Evolutionary conservation across 2,113 vertebrate genomes (phyloP), one percentile per base, ranked within the genome.

Genomic region (Cepphus grylle): DNA sequence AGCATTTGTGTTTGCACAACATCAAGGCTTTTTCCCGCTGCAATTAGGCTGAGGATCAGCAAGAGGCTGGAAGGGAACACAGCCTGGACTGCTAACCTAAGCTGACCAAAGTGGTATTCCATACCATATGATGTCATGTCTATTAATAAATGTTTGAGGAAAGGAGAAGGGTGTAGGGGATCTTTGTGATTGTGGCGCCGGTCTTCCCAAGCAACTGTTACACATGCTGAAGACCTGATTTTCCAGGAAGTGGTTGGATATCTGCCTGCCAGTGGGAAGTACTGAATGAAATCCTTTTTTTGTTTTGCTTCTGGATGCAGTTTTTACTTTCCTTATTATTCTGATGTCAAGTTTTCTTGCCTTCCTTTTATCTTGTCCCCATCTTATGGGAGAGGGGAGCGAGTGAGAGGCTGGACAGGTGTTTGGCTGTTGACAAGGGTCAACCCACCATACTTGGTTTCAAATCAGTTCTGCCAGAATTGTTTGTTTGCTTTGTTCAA

Each of bases 1-100:
- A 23, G 2, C 2, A 1, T 65, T 78, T 25, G 12, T 32, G 21
- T 20, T 61, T 65, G 20, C 23, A 40, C 14, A 58, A 4, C 9
- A 62, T 18, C 23, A 50, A 65, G 23, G 5, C 9, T 62, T 78
- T 66, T 34, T 36, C 34, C 23, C 4, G 3, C 15, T 62, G 30
- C 8, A 40, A 0, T 43, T 18, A 50, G 11, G 19, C 8, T 83
- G 12, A 0, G 0, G 5, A 7, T 67, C 27, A 53, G 18, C 12
- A 40, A 65, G 7, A 55, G 4, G 3, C 2, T 81, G 21, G 15
- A 40, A 86, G 7, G 7, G 3, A 10, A 52, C 26, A 40, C 22
- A 49, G 9, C 6, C 15, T 29, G 15, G 49, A 47, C 26, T 62
- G 8, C 27, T 71, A 27, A 55, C 4, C 19, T 25, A 62, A 81